These are phyloP conservation scores for Ageneiosus marmoratus DNA, from an alignment of 2,113 vertebrate species.

Conservation along the genomic window DNA sequence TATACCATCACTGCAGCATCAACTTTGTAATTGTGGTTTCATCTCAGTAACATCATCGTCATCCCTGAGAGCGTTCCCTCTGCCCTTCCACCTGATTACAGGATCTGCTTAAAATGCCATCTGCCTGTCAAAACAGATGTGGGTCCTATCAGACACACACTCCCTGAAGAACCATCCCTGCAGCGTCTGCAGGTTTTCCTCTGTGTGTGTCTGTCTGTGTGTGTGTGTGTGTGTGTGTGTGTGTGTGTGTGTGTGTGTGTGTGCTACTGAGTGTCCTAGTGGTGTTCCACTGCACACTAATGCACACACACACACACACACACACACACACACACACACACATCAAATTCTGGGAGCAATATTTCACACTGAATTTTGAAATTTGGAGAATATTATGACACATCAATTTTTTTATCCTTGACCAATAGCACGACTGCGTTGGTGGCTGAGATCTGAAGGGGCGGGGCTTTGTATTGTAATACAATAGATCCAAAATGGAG, in stretches of 20 bases:
- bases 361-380: too few relatives aligned
- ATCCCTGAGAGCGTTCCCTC: neutral
- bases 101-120: conserved; percentile 39
- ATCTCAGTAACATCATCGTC: conserved; percentile 8
- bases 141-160: conserved; percentile 13
- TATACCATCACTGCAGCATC: neutral
- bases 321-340: neutral
- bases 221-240: neutral
- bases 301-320: neutral
- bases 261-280: conserved; percentile 30
- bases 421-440: too few relatives aligned
- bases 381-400: too few relatives aligned
- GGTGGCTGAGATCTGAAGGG: too few relatives aligned
- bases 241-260: conserved; percentile 59
- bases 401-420: too few relatives aligned
- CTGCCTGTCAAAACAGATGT: conserved; percentile 45
- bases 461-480: too few relatives aligned
- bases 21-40: conserved; percentile 10
- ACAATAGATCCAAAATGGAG: too few relatives aligned
- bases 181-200: conserved; percentile 3
- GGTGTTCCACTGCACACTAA: conserved; percentile 11
- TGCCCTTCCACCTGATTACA: conserved; percentile 30
- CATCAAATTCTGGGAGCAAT: neutral
- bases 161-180: conserved; percentile 20
- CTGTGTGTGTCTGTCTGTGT: neutral